Evolutionary conservation across 1,140 invertebrate genomes (phyloP), one percentile per base, ranked within the genome.

Genomic region (Theocolax elegans): DNA sequence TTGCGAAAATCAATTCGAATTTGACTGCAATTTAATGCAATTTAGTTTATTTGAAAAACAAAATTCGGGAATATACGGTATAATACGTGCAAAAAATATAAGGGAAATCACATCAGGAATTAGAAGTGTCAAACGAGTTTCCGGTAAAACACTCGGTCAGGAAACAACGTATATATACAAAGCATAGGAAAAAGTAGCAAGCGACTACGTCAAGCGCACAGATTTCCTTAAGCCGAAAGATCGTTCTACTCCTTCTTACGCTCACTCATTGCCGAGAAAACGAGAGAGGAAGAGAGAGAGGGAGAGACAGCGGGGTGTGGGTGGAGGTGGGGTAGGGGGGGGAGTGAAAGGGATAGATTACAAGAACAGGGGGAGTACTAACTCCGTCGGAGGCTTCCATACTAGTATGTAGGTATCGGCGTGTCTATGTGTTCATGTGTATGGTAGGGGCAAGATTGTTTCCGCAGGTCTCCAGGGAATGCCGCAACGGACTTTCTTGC

Each of bases 371-470:
- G n/a, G 21, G 38, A 58, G 10, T 15, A 0, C 44, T 63, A 49
- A 49, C 60, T 63, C 46, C 27, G 19, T 31, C 27, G 19, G 9
- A 29, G 58, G 13, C 9, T 63, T 63, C 21, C n/a, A 49, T 12
- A 49, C 12, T 19, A 8, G 23, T 29, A 53, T 53, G 27, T 53
- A 29, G 12, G 27, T 46, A 49, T 49, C 19, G 25, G 31, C 4
- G 10, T 35, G 31, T 6, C 4, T 35, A 35, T 6, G 31, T 10
- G 4, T 35, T 35, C 31, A 35, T 35, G 31, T 35, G 31, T 35
- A 35, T 35, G 66, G 64, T 73, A 42, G 53, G 25, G 42, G 72
- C 66, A 73, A 79, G 76, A 79, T 79, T 74, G 74, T 79, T 77
- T 72, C 65, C 67, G 29, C 25, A 35, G 54, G 74, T 75, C 54